Conservation (phyloP, 1,140 invertebrate genomes). For the Ylistrum balloti region DNA sequence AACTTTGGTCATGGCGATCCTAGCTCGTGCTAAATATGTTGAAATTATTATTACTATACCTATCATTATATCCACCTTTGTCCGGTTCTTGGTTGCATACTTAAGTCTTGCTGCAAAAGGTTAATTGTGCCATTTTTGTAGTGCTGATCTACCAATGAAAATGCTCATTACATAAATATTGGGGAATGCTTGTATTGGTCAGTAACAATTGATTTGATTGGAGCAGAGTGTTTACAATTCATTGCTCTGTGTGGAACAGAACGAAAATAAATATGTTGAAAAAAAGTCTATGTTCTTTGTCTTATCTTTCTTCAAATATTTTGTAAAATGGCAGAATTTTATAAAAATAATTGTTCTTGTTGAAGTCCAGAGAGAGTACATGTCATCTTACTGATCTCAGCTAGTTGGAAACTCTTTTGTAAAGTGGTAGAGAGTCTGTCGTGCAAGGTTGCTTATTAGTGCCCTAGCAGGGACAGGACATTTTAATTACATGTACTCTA, state of each 20-base stretch:
- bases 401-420: no score
- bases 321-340: no score
- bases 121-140: conserved; percentile 11
- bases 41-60: conserved; percentile 29
- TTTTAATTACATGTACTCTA: no score
- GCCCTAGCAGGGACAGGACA: no score
- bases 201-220: conserved; percentile 29
- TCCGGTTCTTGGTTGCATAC: conserved; percentile 31
- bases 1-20: not conserved
- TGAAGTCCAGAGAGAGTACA: no score
- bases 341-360: no score
- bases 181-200: conserved; percentile 32
- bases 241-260: conserved; percentile 37
- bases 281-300: not conserved
- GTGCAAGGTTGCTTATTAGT: no score
- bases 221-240: conserved; percentile 38
- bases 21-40: conserved; percentile 34
- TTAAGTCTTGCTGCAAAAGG: conserved; percentile 38
- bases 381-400: no score
- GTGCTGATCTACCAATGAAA: conserved; percentile 38
- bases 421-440: no score
- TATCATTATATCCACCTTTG: conserved; percentile 33
- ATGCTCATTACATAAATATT: conserved; percentile 23
- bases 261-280: not conserved
- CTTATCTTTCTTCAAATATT: not conserved